Evolutionary conservation across 1,140 invertebrate species (phyloP).

Genomic region (Octopus bimaculoides): DNA sequence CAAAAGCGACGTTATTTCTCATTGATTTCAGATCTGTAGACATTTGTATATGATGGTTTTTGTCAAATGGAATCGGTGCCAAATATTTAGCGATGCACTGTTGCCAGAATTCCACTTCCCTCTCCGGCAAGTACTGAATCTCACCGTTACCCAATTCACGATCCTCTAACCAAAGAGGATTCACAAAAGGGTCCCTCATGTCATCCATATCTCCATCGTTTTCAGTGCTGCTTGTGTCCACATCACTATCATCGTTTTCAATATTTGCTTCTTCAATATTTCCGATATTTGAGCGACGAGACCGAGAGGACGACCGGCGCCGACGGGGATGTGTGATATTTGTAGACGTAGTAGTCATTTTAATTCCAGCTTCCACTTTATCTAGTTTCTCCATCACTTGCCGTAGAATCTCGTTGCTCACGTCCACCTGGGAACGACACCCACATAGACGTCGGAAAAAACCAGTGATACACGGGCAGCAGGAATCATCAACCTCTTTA

Average conservation of each 20-base stretch:
- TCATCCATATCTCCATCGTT: slow-evolving; percentile 26
- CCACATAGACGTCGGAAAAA: slow-evolving; percentile 26
- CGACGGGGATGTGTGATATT: slow-evolving; percentile 24
- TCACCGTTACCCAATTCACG: slow-evolving; percentile 77
- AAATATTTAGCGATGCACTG: slow-evolving; percentile 44
- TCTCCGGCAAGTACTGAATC: slow-evolving; percentile 53
- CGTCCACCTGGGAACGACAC: slow-evolving; percentile 17
- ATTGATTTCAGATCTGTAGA: slow-evolving; percentile 85
- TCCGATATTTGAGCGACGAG: slow-evolving; percentile 25
- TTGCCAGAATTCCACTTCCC: slow-evolving; percentile 43
- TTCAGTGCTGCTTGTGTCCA: slow-evolving; percentile 21
- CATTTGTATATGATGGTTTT: slow-evolving; percentile 40
- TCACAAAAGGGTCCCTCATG: slow-evolving; percentile 32
- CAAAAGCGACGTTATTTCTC: slow-evolving; percentile 89
- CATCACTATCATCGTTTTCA: slow-evolving; percentile 25
- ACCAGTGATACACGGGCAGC: slow-evolving; percentile 26
- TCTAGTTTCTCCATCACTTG: slow-evolving; percentile 38
- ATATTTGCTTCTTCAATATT: slow-evolving; percentile 28
- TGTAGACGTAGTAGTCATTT: slow-evolving; percentile 20
- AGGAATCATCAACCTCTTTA: slow-evolving; percentile 34
- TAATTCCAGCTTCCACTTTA: slow-evolving; percentile 33
- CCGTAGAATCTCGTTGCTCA: slow-evolving; percentile 33
- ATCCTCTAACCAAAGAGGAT: slow-evolving; percentile 36
- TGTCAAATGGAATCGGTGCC: slow-evolving; percentile 39
- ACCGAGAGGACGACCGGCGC: slow-evolving; percentile 31